A percentile compares a stretch with the other conserved stretches of the same genome.
Evolutionary conservation across 2,888 invertebrate species (phyloP).

Genomic region (Stegana nigrithorax): DNA sequence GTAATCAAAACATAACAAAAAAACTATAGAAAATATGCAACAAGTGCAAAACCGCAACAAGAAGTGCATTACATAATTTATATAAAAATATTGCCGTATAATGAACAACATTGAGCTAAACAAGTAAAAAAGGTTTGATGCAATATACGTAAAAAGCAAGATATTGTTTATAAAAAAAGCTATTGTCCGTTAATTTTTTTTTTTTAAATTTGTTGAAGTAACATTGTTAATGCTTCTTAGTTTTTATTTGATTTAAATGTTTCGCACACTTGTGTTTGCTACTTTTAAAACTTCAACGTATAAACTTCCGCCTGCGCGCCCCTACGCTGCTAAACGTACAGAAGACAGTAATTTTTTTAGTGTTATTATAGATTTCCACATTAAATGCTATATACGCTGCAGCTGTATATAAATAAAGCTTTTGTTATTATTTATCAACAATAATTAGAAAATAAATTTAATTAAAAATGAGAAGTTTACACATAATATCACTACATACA

Average conservation of each 20-base stretch:
- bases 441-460: no score
- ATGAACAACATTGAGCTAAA: no score
- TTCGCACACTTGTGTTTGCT: not conserved
- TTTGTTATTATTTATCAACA: no score
- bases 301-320: not conserved
- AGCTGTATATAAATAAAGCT: conserved; percentile 2
- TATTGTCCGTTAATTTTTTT: not conserved
- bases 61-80: no score
- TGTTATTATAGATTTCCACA: not conserved
- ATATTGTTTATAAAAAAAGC: no score
- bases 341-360: conserved; percentile 11
- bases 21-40: not conserved
- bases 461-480: no score
- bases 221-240: not conserved
- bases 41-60: no score
- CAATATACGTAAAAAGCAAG: not conserved
- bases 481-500: not conserved
- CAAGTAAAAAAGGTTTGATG: not conserved
- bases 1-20: not conserved
- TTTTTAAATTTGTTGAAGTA: not conserved
- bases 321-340: not conserved
- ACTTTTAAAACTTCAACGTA: not conserved
- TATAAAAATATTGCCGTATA: not conserved
- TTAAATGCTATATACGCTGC: not conserved
- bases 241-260: not conserved